A percentile compares a stretch with the other conserved stretches of the same genome.
phyloP scores from a whole-genome alignment of 2,888 invertebrate species.

The Drosophila putrida region DNA sequence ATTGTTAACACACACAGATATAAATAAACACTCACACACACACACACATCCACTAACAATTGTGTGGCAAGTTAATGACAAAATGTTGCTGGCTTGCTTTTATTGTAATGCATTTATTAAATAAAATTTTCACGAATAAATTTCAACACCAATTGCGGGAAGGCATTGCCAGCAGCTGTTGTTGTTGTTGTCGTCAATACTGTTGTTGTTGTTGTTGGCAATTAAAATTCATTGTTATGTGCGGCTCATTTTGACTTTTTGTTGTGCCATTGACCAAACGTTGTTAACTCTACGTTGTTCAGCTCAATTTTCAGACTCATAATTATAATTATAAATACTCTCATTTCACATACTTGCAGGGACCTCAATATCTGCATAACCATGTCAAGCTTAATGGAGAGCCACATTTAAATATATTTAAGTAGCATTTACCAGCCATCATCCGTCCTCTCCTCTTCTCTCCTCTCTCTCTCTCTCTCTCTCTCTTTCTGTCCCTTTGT shows the following conservation, averaged over 20 bases:
- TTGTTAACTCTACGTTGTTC: constrained; percentile 26
- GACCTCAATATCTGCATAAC: constrained; percentile 33
- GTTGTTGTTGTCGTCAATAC: not conserved
- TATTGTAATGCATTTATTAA: constrained; percentile 80
- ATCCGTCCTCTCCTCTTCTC: not conserved
- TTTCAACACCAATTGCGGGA: constrained; percentile 56
- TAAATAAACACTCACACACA: constrained; percentile 1
- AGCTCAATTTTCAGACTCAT: constrained; percentile 67
- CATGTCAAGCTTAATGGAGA: constrained; percentile 65
- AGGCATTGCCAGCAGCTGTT: constrained; percentile 8
- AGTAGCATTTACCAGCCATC: constrained; percentile 62
- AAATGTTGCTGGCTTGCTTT: constrained; percentile 60
- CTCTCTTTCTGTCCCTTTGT: constrained; percentile 3
- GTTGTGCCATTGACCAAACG: constrained; percentile 36
- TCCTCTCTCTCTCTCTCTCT: not conserved
- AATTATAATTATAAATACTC: constrained; percentile 77
- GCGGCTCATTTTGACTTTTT: constrained; percentile 73
- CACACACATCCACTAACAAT: constrained; percentile 29
- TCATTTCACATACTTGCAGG: constrained; percentile 26
- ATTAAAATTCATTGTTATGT: constrained; percentile 80
- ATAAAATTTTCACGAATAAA: constrained; percentile 74
- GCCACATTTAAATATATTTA: constrained; percentile 79
- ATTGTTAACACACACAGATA: constrained; percentile 49
- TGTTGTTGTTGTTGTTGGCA: constrained; percentile 41
- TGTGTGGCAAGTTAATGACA: constrained; percentile 68